Base-by-base conservation (phyloP, 2,888 invertebrate species). In the Hydraecia micacea region DNA sequence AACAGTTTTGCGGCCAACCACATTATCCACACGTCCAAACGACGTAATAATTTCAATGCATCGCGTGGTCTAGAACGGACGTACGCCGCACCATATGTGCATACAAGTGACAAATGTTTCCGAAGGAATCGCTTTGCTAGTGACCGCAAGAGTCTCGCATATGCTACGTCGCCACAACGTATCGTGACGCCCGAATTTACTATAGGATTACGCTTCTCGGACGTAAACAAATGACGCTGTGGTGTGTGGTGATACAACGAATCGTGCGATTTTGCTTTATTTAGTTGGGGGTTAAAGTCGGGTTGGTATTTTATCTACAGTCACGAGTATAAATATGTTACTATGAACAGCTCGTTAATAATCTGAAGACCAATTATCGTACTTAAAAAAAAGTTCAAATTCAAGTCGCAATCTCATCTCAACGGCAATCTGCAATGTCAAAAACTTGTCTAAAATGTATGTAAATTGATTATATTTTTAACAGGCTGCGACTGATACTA, bases 101-200 rank as follows among this genome's bases (percentile, higher is more conserved):
- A 83, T 72, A 75, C 81, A 55, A 72, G 83, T 85, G 83, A 83
- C 81, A 85, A 81, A 83, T 83, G 85, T 72, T 83, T 72, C 83
- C 85, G 60, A 75, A 85, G 85, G 69, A 85, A 85, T 80, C 75
- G 83, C 81, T 83, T 85, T 80, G 81, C 72, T 46, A 55, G 85
- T 85, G 81, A 83, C 85, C 83, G 62, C 83, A 69, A 69, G 73
- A 80, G 75, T 69, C 65, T 72, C 21, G 73, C 85, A 85, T 73
- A 85, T 81, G 81, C 69, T 81, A 62, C 81, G 76, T 75, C 55
- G 15, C 76, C 72, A 18, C 85, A 81, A 21, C 42, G 55, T 73
- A 75, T 81, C 81, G 81, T 75, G 81, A 83, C 65, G 49, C 3
- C 65, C 81, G 49, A 81, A 83, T 85, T 85, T 73, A 81, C 76